Evolutionary conservation across 2,888 invertebrate genomes (phyloP).

Genomic region (Ceraclea dissimilis): DNA sequence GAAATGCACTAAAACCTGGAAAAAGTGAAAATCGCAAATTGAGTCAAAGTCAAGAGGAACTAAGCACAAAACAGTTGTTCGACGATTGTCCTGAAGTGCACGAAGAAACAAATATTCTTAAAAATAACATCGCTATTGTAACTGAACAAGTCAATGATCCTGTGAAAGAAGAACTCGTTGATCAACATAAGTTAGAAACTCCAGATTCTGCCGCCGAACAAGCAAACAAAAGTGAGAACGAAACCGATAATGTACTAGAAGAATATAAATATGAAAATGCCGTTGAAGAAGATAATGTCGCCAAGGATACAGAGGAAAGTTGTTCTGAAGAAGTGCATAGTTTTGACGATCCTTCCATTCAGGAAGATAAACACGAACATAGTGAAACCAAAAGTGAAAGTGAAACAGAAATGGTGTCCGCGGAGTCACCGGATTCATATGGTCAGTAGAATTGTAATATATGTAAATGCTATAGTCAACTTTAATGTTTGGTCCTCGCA

Average conservation of each 20-base stretch:
- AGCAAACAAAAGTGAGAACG: neutral
- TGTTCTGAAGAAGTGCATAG: neutral
- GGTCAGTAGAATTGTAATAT: neutral
- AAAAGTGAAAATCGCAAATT: constrained; percentile 26
- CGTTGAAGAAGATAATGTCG: neutral
- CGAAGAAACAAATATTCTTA: neutral
- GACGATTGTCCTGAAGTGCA: neutral
- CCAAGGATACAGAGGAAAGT: neutral
- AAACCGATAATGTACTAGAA: neutral
- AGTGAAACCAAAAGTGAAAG: neutral
- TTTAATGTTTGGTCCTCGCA: too few relatives aligned
- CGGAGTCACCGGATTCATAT: neutral
- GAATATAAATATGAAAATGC: neutral
- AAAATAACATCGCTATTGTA: neutral
- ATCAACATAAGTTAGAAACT: neutral
- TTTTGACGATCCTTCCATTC: neutral
- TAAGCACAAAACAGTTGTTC: neutral
- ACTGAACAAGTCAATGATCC: neutral
- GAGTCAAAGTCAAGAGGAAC: neutral
- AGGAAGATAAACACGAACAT: neutral
- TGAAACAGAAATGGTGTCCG: neutral
- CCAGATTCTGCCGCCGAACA: neutral
- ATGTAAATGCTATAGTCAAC: neutral
- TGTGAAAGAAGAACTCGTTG: neutral
- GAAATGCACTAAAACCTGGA: constrained; percentile 41